Base-by-base conservation (phyloP, 53 echinoderm and acorn worm species). In the Glandiceps talaboti region DNA sequence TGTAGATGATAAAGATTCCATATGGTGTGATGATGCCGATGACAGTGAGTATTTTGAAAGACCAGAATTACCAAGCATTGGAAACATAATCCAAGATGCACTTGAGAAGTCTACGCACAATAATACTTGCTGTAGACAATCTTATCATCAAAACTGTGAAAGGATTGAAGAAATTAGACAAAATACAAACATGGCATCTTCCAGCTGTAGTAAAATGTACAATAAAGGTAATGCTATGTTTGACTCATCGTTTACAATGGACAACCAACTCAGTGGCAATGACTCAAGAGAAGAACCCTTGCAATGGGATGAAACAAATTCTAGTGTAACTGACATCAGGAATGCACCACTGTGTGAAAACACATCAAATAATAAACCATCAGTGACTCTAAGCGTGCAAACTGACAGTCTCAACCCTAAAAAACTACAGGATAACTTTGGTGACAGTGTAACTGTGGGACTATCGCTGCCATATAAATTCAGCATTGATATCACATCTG, bases 391-490 rank as follows among this genome's bases (percentile, higher is more conserved):
- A 20, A 45, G 64, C 6, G 20, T 45, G 20, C 6, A 45, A 12
- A 6, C 64, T 45, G 64, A 12, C 6, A 45, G 32, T 78, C 32
- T 20, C 6, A 1, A 28, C 14, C 76, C 85, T 14, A 45, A 33
- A 27, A 12, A 1, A 31, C 83, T 91, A 25, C 29, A 73, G 74
- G 81, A 77, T 30, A 32, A 73, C 26, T 91, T 91, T 83, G 82
- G 81, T 28, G 77, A 80, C n/a, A 31, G 77, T 0, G 88, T 88
- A 31, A 30, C 28, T 31, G 88, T 85, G 73, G 91, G 84, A 76
- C 32, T 75, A 28, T 81, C 82, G 45, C 74, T 1, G 31, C 91
- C 91, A 14, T 80, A 80, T 14, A 73, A 79, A 73, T 91, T 91
- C 83, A 74, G 83, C 26, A 78, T 91, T 26, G 81, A 88, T 32